Base-by-base conservation (phyloP, 2,797 vertebrate species). In the Atherinosoma microstoma region DNA sequence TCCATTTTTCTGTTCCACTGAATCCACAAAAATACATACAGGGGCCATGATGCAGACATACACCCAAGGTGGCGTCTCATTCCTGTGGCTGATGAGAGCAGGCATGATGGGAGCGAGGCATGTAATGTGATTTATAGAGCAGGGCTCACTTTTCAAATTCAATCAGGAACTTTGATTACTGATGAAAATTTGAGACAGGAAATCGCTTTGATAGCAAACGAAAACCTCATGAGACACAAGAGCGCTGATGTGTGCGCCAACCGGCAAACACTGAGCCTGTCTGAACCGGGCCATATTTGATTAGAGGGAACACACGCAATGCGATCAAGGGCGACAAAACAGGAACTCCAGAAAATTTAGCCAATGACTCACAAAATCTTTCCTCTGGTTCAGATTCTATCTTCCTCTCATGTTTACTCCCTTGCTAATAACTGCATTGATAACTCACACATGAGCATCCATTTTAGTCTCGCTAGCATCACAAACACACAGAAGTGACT, bases 151-250 rank as follows among this genome's bases (percentile, higher is more conserved):
- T 92, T 92, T 92, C 88, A 93, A 92, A 94, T 93, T 93, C 89
- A 95, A 95, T 93, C 88, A 93, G 91, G 92, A 94, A 92, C 92
- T 93, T 92, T 93, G 92, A 95, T 94, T 91, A 89, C 93, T 92
- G 90, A 94, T 92, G 89, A 92, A 92, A 92, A 92, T 92, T 91
- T 93, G 89, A 93, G 88, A 92, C 90, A 91, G 93, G 93, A 94
- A 94, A 94, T 91, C 86, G 72, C 90, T 92, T 93, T 92, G 92
- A 93, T 93, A 92, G 93, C 90, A 91, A 92, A 93, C 88, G 87
- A 84, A 92, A 94, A 91, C 91, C 91, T 93, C 87, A 81, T 80
- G 84, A 91, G 90, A 91, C 83, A 84, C 64, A 84, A 75, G 74
- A 80, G 77, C 76, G 70, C 78, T 73, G 82, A 68, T 78, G 84